Percentiles rank a stretch among this genome's conserved stretches.
Evolutionary conservation across 2,888 invertebrate species (phyloP).

Genomic region (Heliconius aoede): DNA sequence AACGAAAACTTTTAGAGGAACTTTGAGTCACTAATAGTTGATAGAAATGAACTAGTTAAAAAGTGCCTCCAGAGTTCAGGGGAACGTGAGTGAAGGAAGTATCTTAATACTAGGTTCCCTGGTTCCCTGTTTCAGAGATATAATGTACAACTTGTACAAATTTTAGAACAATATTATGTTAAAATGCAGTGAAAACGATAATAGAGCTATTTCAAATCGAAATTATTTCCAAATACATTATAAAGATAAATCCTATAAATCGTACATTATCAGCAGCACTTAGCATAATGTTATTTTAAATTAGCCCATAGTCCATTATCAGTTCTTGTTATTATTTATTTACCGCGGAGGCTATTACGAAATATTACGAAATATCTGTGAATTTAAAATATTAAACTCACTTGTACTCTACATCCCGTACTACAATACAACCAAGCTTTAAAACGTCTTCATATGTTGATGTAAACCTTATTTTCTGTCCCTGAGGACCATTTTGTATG

Average conservation of each 20-base stretch:
- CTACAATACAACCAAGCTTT: slow-evolving; percentile 59
- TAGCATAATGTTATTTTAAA: slow-evolving; percentile 26
- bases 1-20: no score
- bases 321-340: slow-evolving; percentile 55
- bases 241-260: slow-evolving; percentile 27
- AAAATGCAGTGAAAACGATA: background rate
- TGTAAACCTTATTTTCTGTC: slow-evolving; percentile 22
- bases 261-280: slow-evolving; percentile 18
- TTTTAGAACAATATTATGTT: background rate
- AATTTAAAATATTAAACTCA: slow-evolving; percentile 69
- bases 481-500: slow-evolving; percentile 14
- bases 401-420: slow-evolving; percentile 66
- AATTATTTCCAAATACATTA: slow-evolving; percentile 15
- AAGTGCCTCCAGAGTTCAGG: background rate
- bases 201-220: slow-evolving; percentile 12
- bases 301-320: slow-evolving; percentile 15
- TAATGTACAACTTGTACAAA: no score
- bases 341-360: slow-evolving; percentile 59
- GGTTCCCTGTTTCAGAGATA: no score
- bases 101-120: no score
- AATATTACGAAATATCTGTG: slow-evolving; percentile 79
- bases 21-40: background rate
- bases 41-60: background rate
- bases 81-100: no score
- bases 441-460: slow-evolving; percentile 12